These are phyloP conservation scores for Gymnorhina tibicen DNA, from an alignment of 2,113 vertebrate genomes.

Conservation along the genomic window DNA sequence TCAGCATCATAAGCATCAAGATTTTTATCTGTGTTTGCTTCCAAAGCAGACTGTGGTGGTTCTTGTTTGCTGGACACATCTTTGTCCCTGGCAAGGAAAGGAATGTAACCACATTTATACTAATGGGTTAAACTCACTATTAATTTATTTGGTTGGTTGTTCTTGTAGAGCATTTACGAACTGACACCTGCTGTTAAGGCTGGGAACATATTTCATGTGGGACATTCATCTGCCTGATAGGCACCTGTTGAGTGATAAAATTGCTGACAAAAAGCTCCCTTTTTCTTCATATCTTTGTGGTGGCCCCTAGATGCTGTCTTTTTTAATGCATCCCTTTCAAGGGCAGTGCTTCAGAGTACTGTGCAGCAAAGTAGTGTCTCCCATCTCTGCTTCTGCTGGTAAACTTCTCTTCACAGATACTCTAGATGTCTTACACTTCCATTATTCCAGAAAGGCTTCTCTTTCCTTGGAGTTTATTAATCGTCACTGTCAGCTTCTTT, in stretches of 20 bases:
- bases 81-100: not conserved
- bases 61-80: not conserved
- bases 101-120: not conserved
- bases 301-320: not conserved
- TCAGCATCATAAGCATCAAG: not conserved
- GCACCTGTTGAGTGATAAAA: not conserved
- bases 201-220: not conserved
- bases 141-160: not conserved
- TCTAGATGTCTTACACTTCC: not conserved
- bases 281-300: not conserved
- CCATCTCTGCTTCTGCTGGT: not conserved
- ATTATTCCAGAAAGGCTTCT: not conserved
- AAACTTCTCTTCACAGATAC: not conserved
- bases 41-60: not conserved
- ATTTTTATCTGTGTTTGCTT: not conserved
- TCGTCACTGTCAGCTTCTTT: not conserved
- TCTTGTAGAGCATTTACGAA: not conserved
- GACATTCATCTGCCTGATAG: accelerated
- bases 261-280: not conserved
- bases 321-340: not conserved
- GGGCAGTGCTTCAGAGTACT: not conserved
- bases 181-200: not conserved
- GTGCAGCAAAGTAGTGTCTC: not conserved
- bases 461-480: not conserved
- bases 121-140: not conserved